Conservation (phyloP, 2,113 vertebrate species). For the Damaliscus lunatus region DNA sequence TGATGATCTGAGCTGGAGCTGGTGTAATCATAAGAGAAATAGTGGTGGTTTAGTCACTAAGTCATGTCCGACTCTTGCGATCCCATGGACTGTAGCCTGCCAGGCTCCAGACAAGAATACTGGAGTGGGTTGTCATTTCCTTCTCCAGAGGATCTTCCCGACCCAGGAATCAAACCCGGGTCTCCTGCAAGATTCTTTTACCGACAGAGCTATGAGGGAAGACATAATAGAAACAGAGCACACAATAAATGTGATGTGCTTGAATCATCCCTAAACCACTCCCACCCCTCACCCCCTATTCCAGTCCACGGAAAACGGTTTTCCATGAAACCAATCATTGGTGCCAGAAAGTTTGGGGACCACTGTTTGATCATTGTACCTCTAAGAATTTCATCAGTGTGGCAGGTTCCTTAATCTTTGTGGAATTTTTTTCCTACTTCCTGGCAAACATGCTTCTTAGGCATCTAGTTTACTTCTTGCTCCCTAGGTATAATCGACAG, state of each 20-base stretch:
- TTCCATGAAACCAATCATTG: background rate
- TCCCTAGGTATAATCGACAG: background rate
- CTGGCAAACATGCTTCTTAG: background rate
- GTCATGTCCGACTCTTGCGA: accelerated
- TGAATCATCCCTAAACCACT: background rate
- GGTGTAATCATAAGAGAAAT: background rate
- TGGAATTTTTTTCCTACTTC: background rate
- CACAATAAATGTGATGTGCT: background rate
- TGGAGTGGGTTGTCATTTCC: background rate
- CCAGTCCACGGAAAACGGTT: accelerated
- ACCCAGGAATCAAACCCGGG: background rate
- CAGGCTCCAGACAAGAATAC: background rate
- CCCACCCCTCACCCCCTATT: background rate
- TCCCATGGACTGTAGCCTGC: background rate
- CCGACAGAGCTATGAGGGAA: background rate
- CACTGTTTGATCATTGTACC: background rate
- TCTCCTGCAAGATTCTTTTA: background rate
- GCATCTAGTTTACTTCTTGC: conserved; percentile 6
- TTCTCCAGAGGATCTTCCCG: background rate
- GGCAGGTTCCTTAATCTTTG: background rate
- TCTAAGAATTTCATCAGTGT: background rate
- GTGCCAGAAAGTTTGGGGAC: background rate
- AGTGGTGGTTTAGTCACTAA: background rate
- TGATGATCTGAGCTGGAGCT: background rate
- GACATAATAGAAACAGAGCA: background rate